Evolutionary conservation across 92 coral and sea anemone genomes (phyloP).

Genomic region (Zoanthus gigantus): DNA sequence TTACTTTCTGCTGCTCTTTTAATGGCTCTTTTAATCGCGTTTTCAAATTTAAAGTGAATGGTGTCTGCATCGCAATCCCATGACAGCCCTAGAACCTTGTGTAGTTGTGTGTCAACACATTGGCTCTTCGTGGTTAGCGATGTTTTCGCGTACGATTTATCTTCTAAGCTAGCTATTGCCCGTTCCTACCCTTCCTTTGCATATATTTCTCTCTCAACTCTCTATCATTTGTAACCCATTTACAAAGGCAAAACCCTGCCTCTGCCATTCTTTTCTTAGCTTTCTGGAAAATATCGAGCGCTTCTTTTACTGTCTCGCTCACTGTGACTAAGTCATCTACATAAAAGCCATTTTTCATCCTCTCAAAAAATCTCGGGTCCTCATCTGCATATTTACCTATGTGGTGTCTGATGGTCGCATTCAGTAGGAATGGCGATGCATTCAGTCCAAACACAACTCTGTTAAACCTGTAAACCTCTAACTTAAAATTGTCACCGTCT

Average conservation of each 20-base stretch:
- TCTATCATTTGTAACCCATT: conserved; percentile 39
- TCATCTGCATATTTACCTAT: conserved; percentile 24
- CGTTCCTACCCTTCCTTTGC: background rate
- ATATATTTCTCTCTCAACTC: conserved; percentile 15
- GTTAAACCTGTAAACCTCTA: conserved; percentile 50
- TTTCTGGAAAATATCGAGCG: conserved; percentile 39
- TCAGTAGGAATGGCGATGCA: conserved; percentile 62
- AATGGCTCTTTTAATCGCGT: conserved; percentile 2
- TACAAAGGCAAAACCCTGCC: conserved; percentile 42
- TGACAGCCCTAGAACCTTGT: conserved; percentile 22
- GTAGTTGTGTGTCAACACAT: background rate
- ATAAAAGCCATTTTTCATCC: conserved; percentile 38
- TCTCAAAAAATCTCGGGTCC: conserved; percentile 53
- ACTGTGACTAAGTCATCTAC: conserved; percentile 61
- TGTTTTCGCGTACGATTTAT: background rate
- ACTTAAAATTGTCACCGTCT: conserved; percentile 9
- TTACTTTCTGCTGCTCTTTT: background rate
- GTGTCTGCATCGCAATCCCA: conserved; percentile 40
- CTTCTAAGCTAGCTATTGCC: background rate
- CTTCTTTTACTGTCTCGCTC: background rate
- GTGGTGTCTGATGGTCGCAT: conserved; percentile 55
- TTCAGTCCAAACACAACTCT: conserved; percentile 63
- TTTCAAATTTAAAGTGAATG: conserved; percentile 14
- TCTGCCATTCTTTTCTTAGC: conserved; percentile 57
- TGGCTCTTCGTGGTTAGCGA: background rate